Evolutionary conservation across 2,888 invertebrate species (phyloP).

Genomic region (Amblyjoppa proteus): DNA sequence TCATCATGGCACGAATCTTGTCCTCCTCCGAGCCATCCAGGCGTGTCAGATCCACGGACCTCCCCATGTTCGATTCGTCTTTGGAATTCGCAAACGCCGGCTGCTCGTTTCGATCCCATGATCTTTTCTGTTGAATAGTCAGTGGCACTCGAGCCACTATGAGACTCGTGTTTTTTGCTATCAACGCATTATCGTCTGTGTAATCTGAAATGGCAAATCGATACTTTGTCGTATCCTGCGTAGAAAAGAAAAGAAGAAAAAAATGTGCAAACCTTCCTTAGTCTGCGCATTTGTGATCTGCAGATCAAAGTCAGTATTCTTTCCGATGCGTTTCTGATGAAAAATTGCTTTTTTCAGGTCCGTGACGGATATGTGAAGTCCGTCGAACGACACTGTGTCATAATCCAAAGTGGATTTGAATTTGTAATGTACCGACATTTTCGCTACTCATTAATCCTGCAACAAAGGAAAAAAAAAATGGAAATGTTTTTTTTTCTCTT

Average conservation of each 20-base stretch:
- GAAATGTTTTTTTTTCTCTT: neutral
- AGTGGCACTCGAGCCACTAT: conserved; percentile 97
- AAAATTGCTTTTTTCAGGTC: conserved; percentile 98
- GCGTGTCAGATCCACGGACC: conserved; percentile 93
- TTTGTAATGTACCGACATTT: conserved; percentile 99
- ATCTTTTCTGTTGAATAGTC: conserved; percentile 91
- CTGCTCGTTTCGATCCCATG: conserved; percentile 88
- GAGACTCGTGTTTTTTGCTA: conserved; percentile 98
- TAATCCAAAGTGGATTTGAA: conserved; percentile 98
- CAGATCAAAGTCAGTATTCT: conserved; percentile 97
- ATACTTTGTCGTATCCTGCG: neutral
- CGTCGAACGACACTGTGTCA: conserved; percentile 98
- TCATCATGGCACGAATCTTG: conserved; percentile 99
- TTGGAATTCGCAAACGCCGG: conserved; percentile 79
- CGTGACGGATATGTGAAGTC: conserved; percentile 97
- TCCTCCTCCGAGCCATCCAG: conserved; percentile 98
- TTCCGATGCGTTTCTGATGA: conserved; percentile 97
- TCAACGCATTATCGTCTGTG: conserved; percentile 94
- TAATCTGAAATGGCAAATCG: conserved; percentile 89
- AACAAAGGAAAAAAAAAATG: conserved; percentile 14
- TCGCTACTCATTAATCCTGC: conserved; percentile 75
- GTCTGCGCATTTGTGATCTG: conserved; percentile 99
- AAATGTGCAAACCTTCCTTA: conserved; percentile 92
- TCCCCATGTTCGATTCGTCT: conserved; percentile 84
- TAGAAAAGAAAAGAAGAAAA: conserved; percentile 68